Evolutionary conservation across 2,888 invertebrate genomes (phyloP).

Genomic region (Blera fallax): DNA sequence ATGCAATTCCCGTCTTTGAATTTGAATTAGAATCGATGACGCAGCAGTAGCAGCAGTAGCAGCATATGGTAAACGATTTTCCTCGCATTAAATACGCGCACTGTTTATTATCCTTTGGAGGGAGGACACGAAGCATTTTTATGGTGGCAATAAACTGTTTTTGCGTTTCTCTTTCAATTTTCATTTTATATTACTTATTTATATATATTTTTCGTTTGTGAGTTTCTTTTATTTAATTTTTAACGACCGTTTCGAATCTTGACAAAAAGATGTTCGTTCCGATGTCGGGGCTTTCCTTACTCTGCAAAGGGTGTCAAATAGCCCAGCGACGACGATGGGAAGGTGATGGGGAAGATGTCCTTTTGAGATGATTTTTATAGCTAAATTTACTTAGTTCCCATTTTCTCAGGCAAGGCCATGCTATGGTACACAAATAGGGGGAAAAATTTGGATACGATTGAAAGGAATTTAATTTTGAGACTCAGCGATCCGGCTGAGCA

Average conservation of each 20-base stretch:
- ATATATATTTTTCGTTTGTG: conserved; percentile 13
- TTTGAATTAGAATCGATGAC: conserved; percentile 58
- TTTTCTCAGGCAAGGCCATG: background rate
- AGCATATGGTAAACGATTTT: conserved; percentile 47
- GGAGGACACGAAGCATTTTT: conserved; percentile 39
- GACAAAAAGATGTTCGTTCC: conserved; percentile 13
- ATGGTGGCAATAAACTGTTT: conserved; percentile 68
- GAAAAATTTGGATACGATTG: conserved; percentile 33
- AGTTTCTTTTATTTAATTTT: conserved; percentile 65
- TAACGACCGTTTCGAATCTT: conserved; percentile 60
- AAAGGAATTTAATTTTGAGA: conserved; percentile 58
- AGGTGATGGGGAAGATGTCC: conserved; percentile 42
- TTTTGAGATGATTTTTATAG: conserved; percentile 54
- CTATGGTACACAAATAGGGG: background rate
- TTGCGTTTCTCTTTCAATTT: conserved; percentile 61
- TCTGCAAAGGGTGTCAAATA: conserved; percentile 46
- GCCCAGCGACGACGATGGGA: conserved; percentile 25
- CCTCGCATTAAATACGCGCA: conserved; percentile 47
- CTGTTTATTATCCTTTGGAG: conserved; percentile 52
- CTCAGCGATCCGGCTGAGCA: conserved; percentile 49
- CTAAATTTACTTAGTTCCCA: conserved; percentile 7
- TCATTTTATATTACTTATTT: conserved; percentile 53
- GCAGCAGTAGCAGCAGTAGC: conserved; percentile 22
- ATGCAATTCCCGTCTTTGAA: conserved; percentile 34
- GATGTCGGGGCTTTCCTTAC: background rate